phyloP scores from a whole-genome alignment of 2,888 invertebrate species.

The Panopea generosa region DNA sequence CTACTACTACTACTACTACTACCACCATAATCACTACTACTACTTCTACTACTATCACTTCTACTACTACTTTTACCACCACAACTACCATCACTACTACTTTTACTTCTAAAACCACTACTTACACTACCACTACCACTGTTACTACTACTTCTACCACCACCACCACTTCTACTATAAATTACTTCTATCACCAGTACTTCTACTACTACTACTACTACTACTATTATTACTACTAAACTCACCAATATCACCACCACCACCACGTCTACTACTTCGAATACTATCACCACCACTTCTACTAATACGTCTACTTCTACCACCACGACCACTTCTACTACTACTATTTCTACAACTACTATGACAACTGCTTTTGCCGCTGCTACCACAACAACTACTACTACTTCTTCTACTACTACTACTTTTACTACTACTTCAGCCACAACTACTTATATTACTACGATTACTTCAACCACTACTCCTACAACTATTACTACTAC shows the following conservation, averaged over 20 bases:
- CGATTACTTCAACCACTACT: too few species aligned
- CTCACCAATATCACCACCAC: not conserved
- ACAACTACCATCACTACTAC: too few species aligned
- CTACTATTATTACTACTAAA: conserved; percentile 5
- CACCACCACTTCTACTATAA: not conserved
- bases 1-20: too few species aligned
- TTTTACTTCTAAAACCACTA: too few species aligned
- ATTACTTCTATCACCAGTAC: not conserved
- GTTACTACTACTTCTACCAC: not conserved
- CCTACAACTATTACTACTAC: not conserved
- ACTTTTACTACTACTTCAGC: not conserved
- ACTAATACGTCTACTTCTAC: not conserved
- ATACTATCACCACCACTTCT: not conserved
- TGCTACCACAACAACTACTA: conserved; percentile 1
- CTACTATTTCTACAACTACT: not conserved
- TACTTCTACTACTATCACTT: too few species aligned
- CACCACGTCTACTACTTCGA: not conserved
- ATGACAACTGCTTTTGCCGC: not conserved
- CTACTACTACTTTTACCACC: too few species aligned
- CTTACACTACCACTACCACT: too few species aligned
- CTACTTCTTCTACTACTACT: not conserved
- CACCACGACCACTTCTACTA: not conserved
- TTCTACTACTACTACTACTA: conserved; percentile 10
- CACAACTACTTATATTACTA: not conserved
- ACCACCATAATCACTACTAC: too few species aligned